Evolutionary conservation across 2,888 invertebrate species (phyloP).

Genomic region (Sphaerophoria taeniata): DNA sequence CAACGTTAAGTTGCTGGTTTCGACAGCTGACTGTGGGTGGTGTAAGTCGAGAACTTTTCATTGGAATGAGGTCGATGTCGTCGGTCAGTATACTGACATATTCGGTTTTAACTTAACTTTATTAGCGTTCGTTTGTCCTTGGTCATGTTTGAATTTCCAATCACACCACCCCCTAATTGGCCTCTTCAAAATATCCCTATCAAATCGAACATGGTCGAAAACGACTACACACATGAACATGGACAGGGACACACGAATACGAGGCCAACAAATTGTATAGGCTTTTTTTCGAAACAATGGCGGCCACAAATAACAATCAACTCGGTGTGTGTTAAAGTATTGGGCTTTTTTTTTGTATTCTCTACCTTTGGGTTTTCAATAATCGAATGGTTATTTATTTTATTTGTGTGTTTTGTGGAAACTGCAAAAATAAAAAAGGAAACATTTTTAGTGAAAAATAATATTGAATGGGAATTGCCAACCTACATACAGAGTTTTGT

Average conservation of each 20-base stretch:
- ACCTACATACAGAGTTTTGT: neutral
- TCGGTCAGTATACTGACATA: constrained; percentile 30
- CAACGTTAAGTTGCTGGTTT: constrained; percentile 14
- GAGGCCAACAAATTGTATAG: constrained; percentile 32
- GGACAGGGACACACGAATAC: neutral
- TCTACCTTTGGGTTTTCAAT: constrained; percentile 33
- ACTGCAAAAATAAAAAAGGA: neutral
- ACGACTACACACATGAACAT: neutral
- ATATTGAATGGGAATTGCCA: constrained; percentile 3
- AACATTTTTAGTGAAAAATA: neutral
- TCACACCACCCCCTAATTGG: too few relatives aligned
- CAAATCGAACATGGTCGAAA: neutral
- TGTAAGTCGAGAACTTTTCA: neutral
- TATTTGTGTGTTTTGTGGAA: constrained; percentile 12
- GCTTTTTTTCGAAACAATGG: constrained; percentile 25
- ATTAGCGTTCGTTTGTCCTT: constrained; percentile 45
- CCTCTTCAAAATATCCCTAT: neutral
- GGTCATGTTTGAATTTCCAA: constrained; percentile 1
- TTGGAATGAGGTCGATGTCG: neutral
- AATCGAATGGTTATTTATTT: constrained; percentile 30
- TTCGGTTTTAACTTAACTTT: constrained; percentile 40
- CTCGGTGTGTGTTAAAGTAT: constrained; percentile 21
- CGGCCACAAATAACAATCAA: constrained; percentile 37
- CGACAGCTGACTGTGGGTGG: neutral
- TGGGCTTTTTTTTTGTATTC: neutral